Percentiles rank a stretch among this genome's conserved stretches.
Conservation (phyloP, 2,113 vertebrate genomes). For the Anhinga rufa region DNA sequence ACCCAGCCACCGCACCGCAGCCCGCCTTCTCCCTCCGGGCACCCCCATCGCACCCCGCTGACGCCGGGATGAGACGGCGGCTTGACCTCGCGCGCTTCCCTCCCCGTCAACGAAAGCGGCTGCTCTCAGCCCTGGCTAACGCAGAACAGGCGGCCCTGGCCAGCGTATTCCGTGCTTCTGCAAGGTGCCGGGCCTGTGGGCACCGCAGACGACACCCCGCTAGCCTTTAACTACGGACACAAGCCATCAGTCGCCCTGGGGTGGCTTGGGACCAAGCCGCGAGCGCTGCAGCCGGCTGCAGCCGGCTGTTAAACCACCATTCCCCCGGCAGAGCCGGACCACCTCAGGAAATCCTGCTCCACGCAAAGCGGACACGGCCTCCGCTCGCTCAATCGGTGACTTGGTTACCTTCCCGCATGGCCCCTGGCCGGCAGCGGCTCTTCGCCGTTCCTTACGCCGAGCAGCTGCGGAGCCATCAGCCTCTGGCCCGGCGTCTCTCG, state of each 20-base stretch:
- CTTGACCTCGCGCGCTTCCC: fast-evolving
- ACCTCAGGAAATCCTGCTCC: neutral
- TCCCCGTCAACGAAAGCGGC: fast-evolving
- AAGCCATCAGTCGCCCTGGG: fast-evolving
- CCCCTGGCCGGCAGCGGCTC: neutral
- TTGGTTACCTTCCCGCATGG: neutral
- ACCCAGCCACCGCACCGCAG: fast-evolving
- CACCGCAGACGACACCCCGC: neutral
- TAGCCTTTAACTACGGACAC: neutral
- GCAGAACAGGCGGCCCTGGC: too few species aligned
- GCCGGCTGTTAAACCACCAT: neutral
- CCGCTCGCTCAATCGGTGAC: fast-evolving
- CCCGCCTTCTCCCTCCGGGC: neutral
- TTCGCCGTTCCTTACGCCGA: fast-evolving
- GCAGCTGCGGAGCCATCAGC: neutral
- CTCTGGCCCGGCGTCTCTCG: fast-evolving
- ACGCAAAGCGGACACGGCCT: neutral
- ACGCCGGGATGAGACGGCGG: fast-evolving
- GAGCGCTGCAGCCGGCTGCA: neutral
- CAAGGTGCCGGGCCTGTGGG: fast-evolving
- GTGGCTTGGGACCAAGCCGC: too few species aligned
- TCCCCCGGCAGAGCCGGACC: fast-evolving
- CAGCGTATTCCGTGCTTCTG: fast-evolving
- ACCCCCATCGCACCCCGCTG: fast-evolving
- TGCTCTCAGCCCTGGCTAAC: neutral